These are phyloP conservation scores for Amazona vittata DNA, from an alignment of 2,113 vertebrate species.

Conservation along the genomic window DNA sequence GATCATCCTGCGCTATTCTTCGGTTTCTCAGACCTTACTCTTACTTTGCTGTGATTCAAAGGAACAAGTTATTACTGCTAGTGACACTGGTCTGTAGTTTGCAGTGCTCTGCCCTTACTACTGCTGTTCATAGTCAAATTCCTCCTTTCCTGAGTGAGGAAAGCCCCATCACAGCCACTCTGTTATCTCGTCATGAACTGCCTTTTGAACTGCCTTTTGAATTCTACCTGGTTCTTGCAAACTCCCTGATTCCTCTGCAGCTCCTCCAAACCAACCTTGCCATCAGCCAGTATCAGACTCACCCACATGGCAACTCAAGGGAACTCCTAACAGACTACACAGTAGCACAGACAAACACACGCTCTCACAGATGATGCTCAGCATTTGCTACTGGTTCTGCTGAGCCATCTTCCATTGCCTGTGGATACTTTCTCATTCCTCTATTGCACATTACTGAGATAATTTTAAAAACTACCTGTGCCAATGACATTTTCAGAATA, in stretches of 20 bases:
- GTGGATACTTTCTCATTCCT: background rate
- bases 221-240: background rate
- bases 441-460: background rate
- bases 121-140: accelerated
- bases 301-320: background rate
- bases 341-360: background rate
- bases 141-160: background rate
- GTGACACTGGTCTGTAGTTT: background rate
- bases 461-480: background rate
- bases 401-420: accelerated
- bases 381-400: background rate
- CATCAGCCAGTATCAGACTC: background rate
- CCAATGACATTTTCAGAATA: background rate
- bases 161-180: background rate
- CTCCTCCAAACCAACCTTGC: background rate
- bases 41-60: background rate
- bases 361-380: background rate
- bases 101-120: background rate
- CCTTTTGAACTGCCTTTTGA: background rate
- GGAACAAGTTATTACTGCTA: background rate
- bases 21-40: background rate
- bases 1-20: background rate
- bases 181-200: background rate
- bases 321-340: background rate
- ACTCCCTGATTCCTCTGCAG: background rate